Base-by-base conservation (phyloP, 2,888 invertebrate species). In the Stenolophus ochropezus region DNA sequence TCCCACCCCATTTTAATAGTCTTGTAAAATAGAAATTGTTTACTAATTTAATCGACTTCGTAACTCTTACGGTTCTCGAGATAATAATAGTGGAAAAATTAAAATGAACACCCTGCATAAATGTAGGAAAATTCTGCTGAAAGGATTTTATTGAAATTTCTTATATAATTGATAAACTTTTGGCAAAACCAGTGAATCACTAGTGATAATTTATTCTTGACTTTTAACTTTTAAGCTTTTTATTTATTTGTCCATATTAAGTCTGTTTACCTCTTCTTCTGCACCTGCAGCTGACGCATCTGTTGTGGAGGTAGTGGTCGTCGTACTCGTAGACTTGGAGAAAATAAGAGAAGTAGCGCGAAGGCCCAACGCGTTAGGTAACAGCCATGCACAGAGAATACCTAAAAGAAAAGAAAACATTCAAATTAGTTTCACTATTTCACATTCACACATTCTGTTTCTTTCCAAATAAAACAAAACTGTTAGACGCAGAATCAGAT, bases 321-420 rank as follows among this genome's bases (percentile, higher is more conserved):
- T 69, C 16, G 91, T 87, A 4, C 90, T 91, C 14, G 92, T 91
- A 33, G 91, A 90, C 88, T 91, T 93, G 23, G 91, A 88, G 88
- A 91, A 92, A 88, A 93, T 91, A 82, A 94, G 90, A 0, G 93
- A 91, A 11, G 93, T 92, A 51, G 93, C 92, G 84, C 91, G 90
- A 51, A 91, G 89, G 25, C 91, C 91, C 80, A 90, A 89, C 25
- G 89, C 89, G 84, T 92, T 91, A 85, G 92, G 90, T 76, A 93
- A 86, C 79, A 91, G 88, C 51, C 91, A 83, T 84, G 91, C 88
- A 85, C 90, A 90, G 82, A 91, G 86, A 85, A 91, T 87, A 79
- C 89, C 90, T 90, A 83, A 53, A 42, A 6, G 11, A 42, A 42
- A 42, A 42, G 51, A 51, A 51, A 51, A 51, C 14, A 51, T 51